Conservation (phyloP, 1,140 invertebrate genomes). For the Araneus ventricosus region DNA sequence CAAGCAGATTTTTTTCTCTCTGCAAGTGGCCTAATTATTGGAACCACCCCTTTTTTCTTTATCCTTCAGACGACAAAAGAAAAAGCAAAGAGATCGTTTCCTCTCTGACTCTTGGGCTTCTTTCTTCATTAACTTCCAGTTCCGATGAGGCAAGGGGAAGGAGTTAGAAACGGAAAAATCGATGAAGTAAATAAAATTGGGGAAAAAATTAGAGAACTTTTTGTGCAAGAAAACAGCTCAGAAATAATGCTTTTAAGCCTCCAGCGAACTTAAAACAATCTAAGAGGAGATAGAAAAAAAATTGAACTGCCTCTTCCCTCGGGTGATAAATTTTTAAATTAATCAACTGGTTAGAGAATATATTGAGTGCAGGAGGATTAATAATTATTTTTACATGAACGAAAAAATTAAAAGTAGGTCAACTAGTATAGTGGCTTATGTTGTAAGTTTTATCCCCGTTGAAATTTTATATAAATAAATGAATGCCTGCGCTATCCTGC, state of each 20-base stretch:
- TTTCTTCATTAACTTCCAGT: constrained; percentile 26
- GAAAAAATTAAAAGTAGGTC: no score
- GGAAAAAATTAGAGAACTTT: background rate
- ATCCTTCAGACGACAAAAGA: constrained; percentile 8
- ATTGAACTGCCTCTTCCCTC: background rate
- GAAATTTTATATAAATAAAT: no score
- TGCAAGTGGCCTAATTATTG: constrained; percentile 34
- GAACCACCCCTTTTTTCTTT: constrained; percentile 19
- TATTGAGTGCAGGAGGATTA: background rate
- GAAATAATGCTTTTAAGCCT: background rate
- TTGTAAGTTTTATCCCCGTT: no score
- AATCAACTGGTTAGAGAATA: background rate
- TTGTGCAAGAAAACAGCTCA: background rate
- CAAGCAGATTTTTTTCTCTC: background rate
- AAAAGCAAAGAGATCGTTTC: constrained; percentile 8
- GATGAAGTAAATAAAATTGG: constrained; percentile 11
- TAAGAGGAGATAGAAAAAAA: background rate
- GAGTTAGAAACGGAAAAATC: background rate
- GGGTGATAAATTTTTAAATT: background rate
- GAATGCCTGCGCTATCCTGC: no score
- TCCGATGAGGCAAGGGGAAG: background rate
- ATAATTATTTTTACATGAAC: background rate
- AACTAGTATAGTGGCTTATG: no score
- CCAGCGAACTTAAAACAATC: background rate
- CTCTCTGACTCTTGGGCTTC: constrained; percentile 37